phyloP scores from a whole-genome alignment of 2,888 invertebrate species.

The Drosophila stalkeri region DNA sequence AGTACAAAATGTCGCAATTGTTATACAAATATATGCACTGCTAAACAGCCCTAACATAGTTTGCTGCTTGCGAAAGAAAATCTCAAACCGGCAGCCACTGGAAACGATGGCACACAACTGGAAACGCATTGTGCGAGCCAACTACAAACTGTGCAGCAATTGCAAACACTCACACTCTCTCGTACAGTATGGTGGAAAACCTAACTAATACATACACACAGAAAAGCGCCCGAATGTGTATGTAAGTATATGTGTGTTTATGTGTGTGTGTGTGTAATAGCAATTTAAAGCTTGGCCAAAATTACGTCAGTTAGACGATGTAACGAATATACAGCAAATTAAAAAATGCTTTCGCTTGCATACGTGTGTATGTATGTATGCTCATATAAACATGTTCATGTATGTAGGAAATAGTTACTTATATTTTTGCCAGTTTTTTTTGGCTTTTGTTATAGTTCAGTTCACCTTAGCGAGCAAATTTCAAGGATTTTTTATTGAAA shows the following conservation, averaged over 20 bases:
- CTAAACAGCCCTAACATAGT: slow-evolving; percentile 16
- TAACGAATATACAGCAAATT: slow-evolving; percentile 27
- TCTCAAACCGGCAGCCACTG: slow-evolving; percentile 56
- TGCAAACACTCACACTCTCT: slow-evolving; percentile 46
- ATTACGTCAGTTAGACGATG: slow-evolving; percentile 52
- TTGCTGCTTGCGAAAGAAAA: slow-evolving; percentile 50
- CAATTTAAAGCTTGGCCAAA: slow-evolving; percentile 41
- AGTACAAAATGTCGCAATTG: slow-evolving; percentile 3
- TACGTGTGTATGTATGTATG: not conserved
- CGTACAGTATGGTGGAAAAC: slow-evolving; percentile 52
- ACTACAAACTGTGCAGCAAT: slow-evolving; percentile 55
- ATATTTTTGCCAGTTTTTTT: not conserved
- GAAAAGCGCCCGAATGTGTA: not conserved
- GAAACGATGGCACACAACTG: slow-evolving; percentile 75
- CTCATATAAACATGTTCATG: not conserved
- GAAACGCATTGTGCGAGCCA: slow-evolving; percentile 60
- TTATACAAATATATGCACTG: slow-evolving; percentile 9
- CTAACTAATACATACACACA: slow-evolving; percentile 18
- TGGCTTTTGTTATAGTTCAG: not conserved
- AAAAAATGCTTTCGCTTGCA: slow-evolving; percentile 6
- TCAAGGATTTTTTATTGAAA: slow-evolving; percentile 1
- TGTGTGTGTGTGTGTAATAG: slow-evolving; percentile 3
- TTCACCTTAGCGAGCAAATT: not conserved
- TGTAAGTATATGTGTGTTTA: slow-evolving; percentile 1
- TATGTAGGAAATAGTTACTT: not conserved